Evolutionary conservation across 2,113 vertebrate genomes (phyloP).

Genomic region (Scalopus aquaticus): DNA sequence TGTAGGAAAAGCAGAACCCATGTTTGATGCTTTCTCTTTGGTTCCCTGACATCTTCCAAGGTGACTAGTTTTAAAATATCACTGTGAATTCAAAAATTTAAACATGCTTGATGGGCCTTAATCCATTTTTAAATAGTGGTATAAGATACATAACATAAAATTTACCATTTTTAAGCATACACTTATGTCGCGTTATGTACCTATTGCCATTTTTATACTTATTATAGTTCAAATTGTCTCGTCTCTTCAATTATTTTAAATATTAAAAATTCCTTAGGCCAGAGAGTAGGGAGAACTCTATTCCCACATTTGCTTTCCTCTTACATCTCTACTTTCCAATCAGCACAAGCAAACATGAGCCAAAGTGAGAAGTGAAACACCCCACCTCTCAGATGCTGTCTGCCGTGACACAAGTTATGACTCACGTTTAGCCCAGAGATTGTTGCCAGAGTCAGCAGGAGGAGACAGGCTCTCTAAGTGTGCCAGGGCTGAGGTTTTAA

Average conservation of each 20-base stretch:
- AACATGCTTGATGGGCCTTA: background rate
- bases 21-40: conserved; percentile 8
- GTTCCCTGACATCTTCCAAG: background rate
- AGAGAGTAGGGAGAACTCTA: conserved; percentile 47
- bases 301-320: conserved; percentile 46
- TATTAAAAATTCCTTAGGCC: conserved; percentile 20
- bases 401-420: conserved; percentile 57
- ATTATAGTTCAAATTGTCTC: background rate
- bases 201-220: background rate
- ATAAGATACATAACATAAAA: background rate
- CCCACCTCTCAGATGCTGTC: conserved; percentile 42
- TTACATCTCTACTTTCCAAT: conserved; percentile 24
- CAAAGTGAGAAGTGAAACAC: conserved; percentile 66
- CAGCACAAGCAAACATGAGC: conserved; percentile 49
- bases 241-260: background rate
- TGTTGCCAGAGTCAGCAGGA: conserved; percentile 51
- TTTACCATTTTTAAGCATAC: background rate
- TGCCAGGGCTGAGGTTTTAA: conserved; percentile 19
- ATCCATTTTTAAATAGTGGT: background rate
- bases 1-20: conserved; percentile 1
- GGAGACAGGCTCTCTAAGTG: conserved; percentile 3
- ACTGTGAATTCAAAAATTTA: background rate
- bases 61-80: conserved; percentile 44
- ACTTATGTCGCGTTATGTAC: conserved; percentile 6
- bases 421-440: conserved; percentile 52